Percentiles rank a stretch among this genome's conserved stretches.
Conservation (phyloP, 2,888 invertebrate species). For the Phengaris alcon region DNA sequence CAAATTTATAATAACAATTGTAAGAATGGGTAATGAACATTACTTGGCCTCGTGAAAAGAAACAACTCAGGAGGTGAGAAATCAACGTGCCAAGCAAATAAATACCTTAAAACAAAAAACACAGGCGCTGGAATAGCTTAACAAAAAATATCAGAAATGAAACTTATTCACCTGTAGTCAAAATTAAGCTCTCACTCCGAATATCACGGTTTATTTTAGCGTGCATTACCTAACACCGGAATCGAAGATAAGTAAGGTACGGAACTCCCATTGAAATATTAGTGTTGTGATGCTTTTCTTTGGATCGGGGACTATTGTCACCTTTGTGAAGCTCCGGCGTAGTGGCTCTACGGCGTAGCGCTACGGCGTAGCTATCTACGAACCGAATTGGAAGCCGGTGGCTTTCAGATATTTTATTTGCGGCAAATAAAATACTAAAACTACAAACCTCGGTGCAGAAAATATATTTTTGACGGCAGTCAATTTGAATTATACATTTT, state of each 20-base stretch:
- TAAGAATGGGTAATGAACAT: slow-evolving; percentile 75
- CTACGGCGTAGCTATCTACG: slow-evolving; percentile 35
- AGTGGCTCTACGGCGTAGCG: slow-evolving; percentile 35
- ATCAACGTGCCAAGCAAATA: slow-evolving; percentile 41
- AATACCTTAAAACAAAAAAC: slow-evolving; percentile 40
- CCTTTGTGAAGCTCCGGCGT: slow-evolving; percentile 39
- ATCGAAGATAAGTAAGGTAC: slow-evolving; percentile 67
- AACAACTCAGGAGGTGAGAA: slow-evolving; percentile 17
- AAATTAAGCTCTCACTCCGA: slow-evolving; percentile 43
- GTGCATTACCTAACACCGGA: slow-evolving; percentile 46
- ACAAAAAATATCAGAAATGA: slow-evolving; percentile 45
- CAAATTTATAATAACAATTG: slow-evolving; percentile 63
- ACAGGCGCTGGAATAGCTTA: slow-evolving; percentile 46
- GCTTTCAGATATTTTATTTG: slow-evolving; percentile 22
- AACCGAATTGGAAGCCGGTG: slow-evolving; percentile 18
- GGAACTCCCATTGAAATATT: slow-evolving; percentile 64
- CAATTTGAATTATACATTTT: background rate
- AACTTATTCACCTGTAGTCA: slow-evolving; percentile 40
- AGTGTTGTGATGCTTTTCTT: slow-evolving; percentile 65
- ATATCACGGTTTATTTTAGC: slow-evolving; percentile 42
- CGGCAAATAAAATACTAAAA: slow-evolving; percentile 19
- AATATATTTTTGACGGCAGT: background rate
- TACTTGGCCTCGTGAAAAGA: slow-evolving; percentile 40
- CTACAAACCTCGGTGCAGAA: background rate
- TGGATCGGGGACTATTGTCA: slow-evolving; percentile 52